A percentile compares a stretch with the other conserved stretches of the same genome.
These are phyloP conservation scores for Archilochus colubris DNA, from an alignment of 2,113 vertebrate species.

Conservation along the genomic window DNA sequence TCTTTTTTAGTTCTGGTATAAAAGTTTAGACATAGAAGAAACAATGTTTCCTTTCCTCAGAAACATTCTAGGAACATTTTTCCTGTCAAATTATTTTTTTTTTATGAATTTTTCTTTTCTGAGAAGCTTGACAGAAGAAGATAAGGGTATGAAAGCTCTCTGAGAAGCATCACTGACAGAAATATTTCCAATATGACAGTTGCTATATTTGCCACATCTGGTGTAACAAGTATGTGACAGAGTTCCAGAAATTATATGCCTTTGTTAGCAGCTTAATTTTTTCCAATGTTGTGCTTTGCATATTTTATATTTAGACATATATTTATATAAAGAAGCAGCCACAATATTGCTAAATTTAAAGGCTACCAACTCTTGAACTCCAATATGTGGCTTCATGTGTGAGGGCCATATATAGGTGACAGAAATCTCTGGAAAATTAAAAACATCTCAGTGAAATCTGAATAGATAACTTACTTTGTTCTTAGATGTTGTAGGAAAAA, in stretches of 20 bases:
- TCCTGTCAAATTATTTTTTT: constrained; percentile 12
- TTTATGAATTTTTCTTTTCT: background rate
- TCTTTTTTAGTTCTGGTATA: background rate
- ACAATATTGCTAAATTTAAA: background rate
- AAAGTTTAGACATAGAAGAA: background rate
- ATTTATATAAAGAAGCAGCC: background rate
- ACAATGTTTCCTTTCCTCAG: background rate
- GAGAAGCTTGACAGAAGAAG: constrained; percentile 11
- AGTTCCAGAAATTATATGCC: background rate
- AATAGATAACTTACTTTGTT: background rate
- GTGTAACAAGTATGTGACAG: background rate
- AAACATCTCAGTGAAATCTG: background rate
- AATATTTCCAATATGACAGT: background rate
- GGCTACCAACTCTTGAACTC: background rate
- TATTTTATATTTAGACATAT: background rate
- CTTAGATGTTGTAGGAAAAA: background rate
- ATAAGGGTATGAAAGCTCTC: background rate
- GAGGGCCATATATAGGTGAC: background rate
- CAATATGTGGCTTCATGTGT: background rate
- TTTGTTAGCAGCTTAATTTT: background rate
- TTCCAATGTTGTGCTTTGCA: background rate
- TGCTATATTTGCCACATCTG: background rate
- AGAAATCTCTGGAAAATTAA: background rate
- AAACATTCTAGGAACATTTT: background rate
- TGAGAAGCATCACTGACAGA: background rate